These are phyloP conservation scores for Lepidotrigona ventralis DNA, from an alignment of 1,140 invertebrate species.

Conservation along the genomic window DNA sequence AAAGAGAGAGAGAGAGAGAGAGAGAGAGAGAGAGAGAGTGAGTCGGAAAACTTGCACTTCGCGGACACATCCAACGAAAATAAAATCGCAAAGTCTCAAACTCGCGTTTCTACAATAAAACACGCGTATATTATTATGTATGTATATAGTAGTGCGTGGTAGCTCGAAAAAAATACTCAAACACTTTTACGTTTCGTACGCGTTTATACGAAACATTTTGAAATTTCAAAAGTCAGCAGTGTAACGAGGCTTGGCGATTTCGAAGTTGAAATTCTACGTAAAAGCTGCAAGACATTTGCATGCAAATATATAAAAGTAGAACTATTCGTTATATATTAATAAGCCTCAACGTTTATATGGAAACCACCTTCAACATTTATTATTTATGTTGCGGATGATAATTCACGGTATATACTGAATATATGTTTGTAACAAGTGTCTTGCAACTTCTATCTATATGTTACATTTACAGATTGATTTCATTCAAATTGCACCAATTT, in stretches of 20 bases:
- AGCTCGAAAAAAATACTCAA: neutral
- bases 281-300: neutral
- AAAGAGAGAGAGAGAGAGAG: neutral
- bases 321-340: neutral
- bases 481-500: neutral
- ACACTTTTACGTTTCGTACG: neutral
- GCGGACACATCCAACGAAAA: conserved; percentile 34
- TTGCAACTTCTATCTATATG: neutral
- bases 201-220: neutral
- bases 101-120: neutral
- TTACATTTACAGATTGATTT: neutral
- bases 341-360: neutral
- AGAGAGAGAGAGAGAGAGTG: conserved; percentile 30
- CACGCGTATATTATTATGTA: neutral
- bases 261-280: neutral
- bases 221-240: neutral
- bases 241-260: neutral
- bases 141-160: neutral
- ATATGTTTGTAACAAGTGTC: neutral
- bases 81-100: conserved; percentile 28
- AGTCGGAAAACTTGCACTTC: conserved; percentile 11
- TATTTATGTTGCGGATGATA: neutral
- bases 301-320: neutral
- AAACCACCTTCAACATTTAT: neutral
- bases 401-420: neutral